Evolutionary conservation across 2,797 vertebrate genomes (phyloP).

Genomic region (Dermochelys coriacea): DNA sequence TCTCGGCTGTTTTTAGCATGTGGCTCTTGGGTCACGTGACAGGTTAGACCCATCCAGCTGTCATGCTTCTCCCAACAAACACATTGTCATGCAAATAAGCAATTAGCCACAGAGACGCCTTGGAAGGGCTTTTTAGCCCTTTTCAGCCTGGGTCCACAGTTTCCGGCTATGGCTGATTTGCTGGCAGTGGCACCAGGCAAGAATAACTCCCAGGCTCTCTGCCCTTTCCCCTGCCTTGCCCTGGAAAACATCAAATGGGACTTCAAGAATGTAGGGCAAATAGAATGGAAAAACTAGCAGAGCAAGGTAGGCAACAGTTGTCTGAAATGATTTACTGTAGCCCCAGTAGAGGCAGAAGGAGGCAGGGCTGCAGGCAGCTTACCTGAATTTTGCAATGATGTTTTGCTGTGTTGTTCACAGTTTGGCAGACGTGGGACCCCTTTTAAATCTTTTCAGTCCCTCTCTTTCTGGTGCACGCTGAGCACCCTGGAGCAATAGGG

Average conservation of each 20-base stretch:
- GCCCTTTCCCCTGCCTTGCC: background rate
- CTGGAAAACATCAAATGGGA: background rate
- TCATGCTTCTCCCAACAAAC: constrained; percentile 12
- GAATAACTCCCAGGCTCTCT: background rate
- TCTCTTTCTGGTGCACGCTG: background rate
- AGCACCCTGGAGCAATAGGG: background rate
- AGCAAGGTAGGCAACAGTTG: constrained; percentile 14
- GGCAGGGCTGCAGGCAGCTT: background rate
- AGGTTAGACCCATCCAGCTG: background rate
- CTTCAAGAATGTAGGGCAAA: background rate
- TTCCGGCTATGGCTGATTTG: background rate
- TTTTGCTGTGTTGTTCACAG: background rate
- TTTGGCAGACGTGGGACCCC: background rate
- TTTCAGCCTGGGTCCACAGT: background rate
- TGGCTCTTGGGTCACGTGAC: background rate
- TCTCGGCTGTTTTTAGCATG: constrained; percentile 40
- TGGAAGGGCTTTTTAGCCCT: background rate
- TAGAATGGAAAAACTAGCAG: constrained; percentile 14
- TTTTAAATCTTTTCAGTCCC: background rate
- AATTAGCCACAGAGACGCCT: background rate
- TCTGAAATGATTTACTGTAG: background rate
- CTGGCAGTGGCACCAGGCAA: background rate
- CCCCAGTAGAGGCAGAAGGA: background rate
- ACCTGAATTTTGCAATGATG: background rate
- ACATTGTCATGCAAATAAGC: background rate